Evolutionary conservation across 2,797 vertebrate species (phyloP), one percentile per base, ranked within the genome.

Genomic region (Pagetopsis macropterus): DNA sequence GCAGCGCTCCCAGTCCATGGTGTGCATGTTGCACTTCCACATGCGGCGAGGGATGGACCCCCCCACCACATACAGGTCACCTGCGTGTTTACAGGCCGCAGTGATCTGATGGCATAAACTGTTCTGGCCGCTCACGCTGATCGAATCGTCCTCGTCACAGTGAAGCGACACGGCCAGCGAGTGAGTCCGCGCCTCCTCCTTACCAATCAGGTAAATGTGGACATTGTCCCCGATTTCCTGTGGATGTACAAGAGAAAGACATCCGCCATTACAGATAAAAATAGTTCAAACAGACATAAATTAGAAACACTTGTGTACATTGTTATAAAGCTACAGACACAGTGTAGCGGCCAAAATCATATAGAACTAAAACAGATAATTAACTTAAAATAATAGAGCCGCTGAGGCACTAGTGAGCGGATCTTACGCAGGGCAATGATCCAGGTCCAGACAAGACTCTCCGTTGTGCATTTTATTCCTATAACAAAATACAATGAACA

Each of bases 11-110:
- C 98, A 99, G 95, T 99, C 98, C 95, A 99, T 97, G 0, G 98
- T 98, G 0, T 97, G 97, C 65, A 99, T 99, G 93, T 99, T 99
- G 90, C 98, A 99, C 83, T 99, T 99, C 98, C 98, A 99, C 98
- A 99, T 99, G 81, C 98, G 96, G 0, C 98, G 96, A 0, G 98
- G 98, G 60, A 99, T 98, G 57, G 98, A 99, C 33, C 98, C 98
- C 0, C 98, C 98, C 0, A 99, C 98, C 3, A 99, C 98, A 0
- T 99, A 99, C 9, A 99, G 94, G 92, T 99, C 98, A 0, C 95
- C 94, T 0, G 97, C 97, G 0, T 99, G 98, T 89, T 99, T 99
- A 92, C 98, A 99, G 79, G 98, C 98, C 0, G 98, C 98, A 0
- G 98, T 99, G 93, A 99, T 99, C 94, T 99, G 98, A 90, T 99